phyloP scores from a whole-genome alignment of 2,888 invertebrate genomes.

The Lymantria monacha region DNA sequence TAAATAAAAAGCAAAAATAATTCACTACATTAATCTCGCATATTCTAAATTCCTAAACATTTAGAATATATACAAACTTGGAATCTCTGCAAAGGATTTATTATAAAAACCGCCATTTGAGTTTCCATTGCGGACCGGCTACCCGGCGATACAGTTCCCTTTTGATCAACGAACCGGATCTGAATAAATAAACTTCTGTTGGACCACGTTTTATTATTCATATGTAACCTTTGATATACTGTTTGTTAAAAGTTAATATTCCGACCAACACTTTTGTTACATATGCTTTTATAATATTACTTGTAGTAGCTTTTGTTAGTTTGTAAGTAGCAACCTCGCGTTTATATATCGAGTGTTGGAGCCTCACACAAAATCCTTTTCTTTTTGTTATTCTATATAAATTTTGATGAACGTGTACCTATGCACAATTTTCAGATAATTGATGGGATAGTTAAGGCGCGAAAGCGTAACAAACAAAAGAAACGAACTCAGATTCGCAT shows the following conservation, averaged over 20 bases:
- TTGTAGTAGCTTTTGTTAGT: not conserved
- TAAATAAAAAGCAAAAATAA: no score
- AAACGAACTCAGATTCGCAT: no score
- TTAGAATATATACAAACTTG: conserved; percentile 10
- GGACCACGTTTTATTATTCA: conserved; percentile 34
- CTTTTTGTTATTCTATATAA: no score
- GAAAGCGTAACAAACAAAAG: no score
- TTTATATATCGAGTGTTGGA: no score
- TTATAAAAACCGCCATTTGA: conserved; percentile 22
- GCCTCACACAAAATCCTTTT: no score
- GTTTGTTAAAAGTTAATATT: conserved; percentile 10
- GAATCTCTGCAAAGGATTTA: conserved; percentile 16
- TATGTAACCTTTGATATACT: conserved; percentile 19
- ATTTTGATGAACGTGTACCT: no score
- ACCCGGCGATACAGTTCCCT: conserved; percentile 17
- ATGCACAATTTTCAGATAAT: no score
- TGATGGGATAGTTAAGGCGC: no score
- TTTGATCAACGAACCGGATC: conserved; percentile 38
- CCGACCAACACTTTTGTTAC: conserved; percentile 7
- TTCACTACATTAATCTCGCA: no score
- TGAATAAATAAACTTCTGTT: conserved; percentile 40
- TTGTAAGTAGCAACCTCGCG: no score
- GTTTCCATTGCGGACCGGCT: conserved; percentile 1
- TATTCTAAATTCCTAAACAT: no score
- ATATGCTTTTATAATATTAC: not conserved